Evolutionary conservation across 2,888 invertebrate genomes (phyloP).

Genomic region (Rhabditophanes sp.): DNA sequence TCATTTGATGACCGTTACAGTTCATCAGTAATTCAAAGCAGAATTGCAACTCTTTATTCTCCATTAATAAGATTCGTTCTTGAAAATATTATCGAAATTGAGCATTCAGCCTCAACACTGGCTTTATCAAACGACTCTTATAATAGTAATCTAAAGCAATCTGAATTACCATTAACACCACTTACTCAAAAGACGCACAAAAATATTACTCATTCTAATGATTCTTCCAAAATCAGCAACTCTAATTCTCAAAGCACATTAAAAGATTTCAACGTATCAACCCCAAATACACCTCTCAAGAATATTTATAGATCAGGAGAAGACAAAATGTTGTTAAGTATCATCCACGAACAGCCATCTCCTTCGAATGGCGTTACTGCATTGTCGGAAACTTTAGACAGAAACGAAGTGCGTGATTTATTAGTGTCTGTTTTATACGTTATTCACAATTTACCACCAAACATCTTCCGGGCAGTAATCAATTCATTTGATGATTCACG

Average conservation of each 20-base stretch:
- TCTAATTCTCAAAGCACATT: no score
- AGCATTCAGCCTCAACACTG: slow-evolving; percentile 11
- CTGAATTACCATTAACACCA: slow-evolving; percentile 9
- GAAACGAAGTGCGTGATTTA: slow-evolving; percentile 47
- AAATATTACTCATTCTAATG: no score
- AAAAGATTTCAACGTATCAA: no score
- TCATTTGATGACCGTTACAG: slow-evolving; percentile 78
- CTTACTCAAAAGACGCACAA: slow-evolving; percentile 34
- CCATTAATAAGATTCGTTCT: slow-evolving; percentile 74
- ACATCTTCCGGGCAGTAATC: slow-evolving; percentile 13
- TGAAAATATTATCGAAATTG: slow-evolving; percentile 66
- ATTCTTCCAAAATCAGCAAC: no score
- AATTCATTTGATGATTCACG: no score
- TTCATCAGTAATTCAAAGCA: slow-evolving; percentile 53
- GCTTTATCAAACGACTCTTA: not conserved
- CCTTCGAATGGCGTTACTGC: no score
- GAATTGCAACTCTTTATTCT: slow-evolving; percentile 74
- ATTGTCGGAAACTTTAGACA: no score
- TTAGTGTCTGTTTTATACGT: slow-evolving; percentile 58
- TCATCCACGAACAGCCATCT: no score
- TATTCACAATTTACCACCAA: slow-evolving; percentile 69
- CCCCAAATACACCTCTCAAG: no score
- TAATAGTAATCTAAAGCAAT: not conserved
- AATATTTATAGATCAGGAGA: no score
- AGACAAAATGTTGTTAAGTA: no score